Conservation (phyloP, 2,113 vertebrate species). For the Planiliza haematocheilus region DNA sequence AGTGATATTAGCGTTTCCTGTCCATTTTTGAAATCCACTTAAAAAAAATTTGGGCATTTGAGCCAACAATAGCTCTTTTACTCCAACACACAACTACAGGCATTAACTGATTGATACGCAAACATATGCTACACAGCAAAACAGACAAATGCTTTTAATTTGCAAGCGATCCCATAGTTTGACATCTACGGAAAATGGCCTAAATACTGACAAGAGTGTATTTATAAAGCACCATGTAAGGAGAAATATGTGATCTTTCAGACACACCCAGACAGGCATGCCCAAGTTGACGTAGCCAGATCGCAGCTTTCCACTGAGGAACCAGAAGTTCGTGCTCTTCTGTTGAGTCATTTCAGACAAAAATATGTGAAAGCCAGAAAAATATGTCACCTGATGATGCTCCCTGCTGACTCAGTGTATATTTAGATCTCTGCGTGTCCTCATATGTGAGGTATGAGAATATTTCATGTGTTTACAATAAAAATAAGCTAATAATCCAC, state of each 20-base stretch:
- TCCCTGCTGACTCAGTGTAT: too few species aligned
- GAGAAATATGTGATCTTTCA: not conserved
- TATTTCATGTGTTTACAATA: too few species aligned
- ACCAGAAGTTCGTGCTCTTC: conserved; percentile 51
- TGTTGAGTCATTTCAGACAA: conserved; percentile 46
- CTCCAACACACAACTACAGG: not conserved
- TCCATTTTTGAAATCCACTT: not conserved
- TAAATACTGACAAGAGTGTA: too few species aligned
- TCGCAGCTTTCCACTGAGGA: conserved; percentile 47
- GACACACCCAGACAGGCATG: conserved; percentile 49
- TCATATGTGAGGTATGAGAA: too few species aligned
- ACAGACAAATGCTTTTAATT: too few species aligned
- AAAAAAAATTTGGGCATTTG: not conserved
- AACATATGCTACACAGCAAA: too few species aligned
- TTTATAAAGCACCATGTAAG: not conserved
- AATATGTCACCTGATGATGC: not conserved
- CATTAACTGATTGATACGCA: too few species aligned
- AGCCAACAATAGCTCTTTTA: rapidly evolving
- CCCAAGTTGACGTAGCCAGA: conserved; percentile 1
- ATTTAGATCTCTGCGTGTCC: not conserved
- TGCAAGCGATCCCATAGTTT: too few species aligned
- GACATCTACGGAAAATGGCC: too few species aligned
- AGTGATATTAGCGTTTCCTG: not conserved
- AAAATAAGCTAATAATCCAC: too few species aligned
- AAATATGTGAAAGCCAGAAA: not conserved